These are phyloP conservation scores for Clarias pachynema DNA, from an alignment of 2,797 vertebrate species.

Conservation along the genomic window DNA sequence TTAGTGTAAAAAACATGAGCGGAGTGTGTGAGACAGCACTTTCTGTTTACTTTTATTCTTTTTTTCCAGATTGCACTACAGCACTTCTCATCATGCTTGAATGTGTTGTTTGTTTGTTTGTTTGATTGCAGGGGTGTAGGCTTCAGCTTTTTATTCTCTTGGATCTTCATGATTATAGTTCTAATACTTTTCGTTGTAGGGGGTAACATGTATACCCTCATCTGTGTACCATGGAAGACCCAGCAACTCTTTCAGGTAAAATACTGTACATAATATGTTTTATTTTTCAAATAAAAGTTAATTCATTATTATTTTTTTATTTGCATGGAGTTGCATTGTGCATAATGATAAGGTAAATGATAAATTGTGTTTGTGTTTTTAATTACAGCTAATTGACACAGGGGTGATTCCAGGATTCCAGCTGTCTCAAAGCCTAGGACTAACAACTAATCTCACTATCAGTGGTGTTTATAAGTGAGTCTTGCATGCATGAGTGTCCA, in stretches of 20 bases:
- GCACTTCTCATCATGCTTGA: not conserved
- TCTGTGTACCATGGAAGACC: constrained; percentile 79
- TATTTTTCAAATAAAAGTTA: not conserved
- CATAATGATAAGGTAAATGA: not conserved
- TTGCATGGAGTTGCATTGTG: not conserved
- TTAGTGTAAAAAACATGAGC: not conserved
- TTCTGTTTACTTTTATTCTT: not conserved
- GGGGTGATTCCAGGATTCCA: constrained; percentile 65
- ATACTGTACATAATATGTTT: not conserved
- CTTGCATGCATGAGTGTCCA: not conserved
- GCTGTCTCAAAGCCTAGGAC: constrained; percentile 59
- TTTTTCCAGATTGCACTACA: not conserved
- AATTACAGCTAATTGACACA: constrained; percentile 78
- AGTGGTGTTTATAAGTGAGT: constrained; percentile 77
- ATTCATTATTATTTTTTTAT: not conserved
- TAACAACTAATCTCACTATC: constrained; percentile 66
- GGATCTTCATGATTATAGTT: constrained; percentile 87
- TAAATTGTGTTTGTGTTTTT: constrained; percentile 37
- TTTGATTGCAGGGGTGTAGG: constrained; percentile 77
- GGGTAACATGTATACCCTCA: constrained; percentile 77
- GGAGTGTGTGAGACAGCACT: not conserved
- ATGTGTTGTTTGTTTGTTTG: constrained; percentile 18
- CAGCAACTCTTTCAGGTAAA: constrained; percentile 80
- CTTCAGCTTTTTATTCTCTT: constrained; percentile 87
- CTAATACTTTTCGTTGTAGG: constrained; percentile 79